phyloP scores from a whole-genome alignment of 2,888 invertebrate genomes.

The Tricholauxania praeusta region DNA sequence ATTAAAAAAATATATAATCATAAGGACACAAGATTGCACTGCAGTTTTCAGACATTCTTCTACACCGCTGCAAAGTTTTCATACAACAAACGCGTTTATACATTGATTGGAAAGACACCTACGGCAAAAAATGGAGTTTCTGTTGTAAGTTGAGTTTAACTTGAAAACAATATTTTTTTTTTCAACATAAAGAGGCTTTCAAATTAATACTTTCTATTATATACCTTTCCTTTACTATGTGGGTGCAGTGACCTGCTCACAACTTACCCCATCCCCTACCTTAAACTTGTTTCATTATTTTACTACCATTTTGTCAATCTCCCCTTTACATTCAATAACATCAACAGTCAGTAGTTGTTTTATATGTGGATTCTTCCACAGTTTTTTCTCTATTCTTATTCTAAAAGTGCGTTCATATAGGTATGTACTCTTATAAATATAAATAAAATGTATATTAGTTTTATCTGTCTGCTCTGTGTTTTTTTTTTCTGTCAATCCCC shows the following conservation, averaged over 20 bases:
- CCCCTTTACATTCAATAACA: conserved; percentile 1
- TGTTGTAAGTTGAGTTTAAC: conserved; percentile 59
- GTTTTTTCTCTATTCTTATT: neutral
- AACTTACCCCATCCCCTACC: conserved; percentile 1
- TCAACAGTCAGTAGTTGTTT: conserved; percentile 6
- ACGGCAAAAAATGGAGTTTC: conserved; percentile 63
- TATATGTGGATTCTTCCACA: neutral
- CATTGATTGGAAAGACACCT: neutral
- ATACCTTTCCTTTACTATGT: conserved; percentile 11
- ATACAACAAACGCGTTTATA: too few species aligned
- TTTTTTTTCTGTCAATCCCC: neutral
- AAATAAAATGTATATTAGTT: too few species aligned
- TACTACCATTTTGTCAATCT: conserved; percentile 27
- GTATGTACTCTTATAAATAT: too few species aligned
- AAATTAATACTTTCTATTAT: conserved; percentile 5
- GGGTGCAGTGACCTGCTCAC: conserved; percentile 41
- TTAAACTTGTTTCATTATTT: conserved; percentile 31
- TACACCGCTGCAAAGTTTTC: neutral
- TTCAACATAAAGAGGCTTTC: conserved; percentile 16
- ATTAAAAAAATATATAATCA: neutral
- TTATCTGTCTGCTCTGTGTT: too few species aligned
- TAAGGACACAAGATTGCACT: neutral
- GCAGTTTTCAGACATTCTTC: conserved; percentile 3
- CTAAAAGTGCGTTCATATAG: too few species aligned
- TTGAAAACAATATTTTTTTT: neutral